Conservation (phyloP, 2,888 invertebrate genomes). For the Argyresthia goedartella region DNA sequence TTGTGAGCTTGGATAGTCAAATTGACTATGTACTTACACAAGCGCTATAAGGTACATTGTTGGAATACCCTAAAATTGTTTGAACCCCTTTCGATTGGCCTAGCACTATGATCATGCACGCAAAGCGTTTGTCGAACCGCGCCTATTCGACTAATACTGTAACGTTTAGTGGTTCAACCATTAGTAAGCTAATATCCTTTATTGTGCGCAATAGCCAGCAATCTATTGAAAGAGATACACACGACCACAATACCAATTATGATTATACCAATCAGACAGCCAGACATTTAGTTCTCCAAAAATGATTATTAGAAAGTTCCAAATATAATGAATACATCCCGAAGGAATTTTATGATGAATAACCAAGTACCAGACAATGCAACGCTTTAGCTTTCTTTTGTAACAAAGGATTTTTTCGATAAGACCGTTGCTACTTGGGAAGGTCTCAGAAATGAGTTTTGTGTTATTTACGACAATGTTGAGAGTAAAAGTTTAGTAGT, state of each 20-base stretch:
- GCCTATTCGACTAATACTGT: conserved; percentile 17
- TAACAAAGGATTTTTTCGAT: conserved; percentile 16
- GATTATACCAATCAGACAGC: neutral
- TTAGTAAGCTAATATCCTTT: conserved; percentile 35
- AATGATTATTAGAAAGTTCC: neutral
- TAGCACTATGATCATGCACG: too few species aligned
- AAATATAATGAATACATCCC: neutral
- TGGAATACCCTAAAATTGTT: too few species aligned
- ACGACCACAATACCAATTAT: conserved; percentile 1
- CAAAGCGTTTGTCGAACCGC: neutral
- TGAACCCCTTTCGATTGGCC: too few species aligned
- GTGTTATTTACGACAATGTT: conserved; percentile 33
- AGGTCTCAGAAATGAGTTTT: conserved; percentile 18
- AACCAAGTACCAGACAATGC: conserved; percentile 10
- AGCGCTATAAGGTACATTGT: too few species aligned
- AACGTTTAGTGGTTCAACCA: conserved; percentile 26
- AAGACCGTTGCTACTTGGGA: conserved; percentile 14
- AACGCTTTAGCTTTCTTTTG: conserved; percentile 20
- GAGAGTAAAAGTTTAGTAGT: conserved; percentile 30
- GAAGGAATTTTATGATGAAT: conserved; percentile 8
- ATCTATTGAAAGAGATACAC: conserved; percentile 3
- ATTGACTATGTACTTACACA: too few species aligned
- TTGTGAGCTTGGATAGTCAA: too few species aligned
- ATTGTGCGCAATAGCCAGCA: conserved; percentile 16
- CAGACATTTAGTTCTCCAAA: neutral